Percentiles rank a stretch among this genome's conserved stretches.
Evolutionary conservation across 1,140 invertebrate genomes (phyloP).

Genomic region (Medauroidea extradentata): DNA sequence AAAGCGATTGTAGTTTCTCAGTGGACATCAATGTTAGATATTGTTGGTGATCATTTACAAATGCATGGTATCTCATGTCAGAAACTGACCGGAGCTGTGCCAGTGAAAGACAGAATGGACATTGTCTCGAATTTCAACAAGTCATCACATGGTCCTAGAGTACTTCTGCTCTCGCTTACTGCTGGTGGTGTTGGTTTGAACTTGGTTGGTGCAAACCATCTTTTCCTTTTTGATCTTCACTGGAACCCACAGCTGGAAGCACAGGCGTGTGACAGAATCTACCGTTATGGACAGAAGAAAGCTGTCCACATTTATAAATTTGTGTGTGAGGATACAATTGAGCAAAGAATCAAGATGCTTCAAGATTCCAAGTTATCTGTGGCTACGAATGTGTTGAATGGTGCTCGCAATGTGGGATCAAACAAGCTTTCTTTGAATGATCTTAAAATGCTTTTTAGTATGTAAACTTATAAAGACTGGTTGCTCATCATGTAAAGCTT

Average conservation of each 20-base stretch:
- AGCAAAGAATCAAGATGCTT: conserved; percentile 72
- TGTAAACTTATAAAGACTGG: conserved; percentile 39
- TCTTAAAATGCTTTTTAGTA: conserved; percentile 70
- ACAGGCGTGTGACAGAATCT: conserved; percentile 88
- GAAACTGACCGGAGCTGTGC: conserved; percentile 63
- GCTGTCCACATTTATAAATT: conserved; percentile 84
- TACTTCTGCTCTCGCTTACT: conserved; percentile 77
- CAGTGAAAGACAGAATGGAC: conserved; percentile 50
- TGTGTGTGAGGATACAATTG: conserved; percentile 76
- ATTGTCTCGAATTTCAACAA: conserved; percentile 72
- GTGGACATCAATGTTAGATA: conserved; percentile 71
- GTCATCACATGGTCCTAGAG: conserved; percentile 41
- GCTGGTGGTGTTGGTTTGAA: conserved; percentile 91
- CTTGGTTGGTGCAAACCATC: conserved; percentile 83
- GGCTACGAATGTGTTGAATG: conserved; percentile 70
- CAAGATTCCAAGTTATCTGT: conserved; percentile 77
- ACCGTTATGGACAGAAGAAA: conserved; percentile 82
- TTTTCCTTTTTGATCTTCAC: conserved; percentile 85
- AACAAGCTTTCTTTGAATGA: conserved; percentile 72
- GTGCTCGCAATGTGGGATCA: conserved; percentile 49
- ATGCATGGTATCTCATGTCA: conserved; percentile 47
- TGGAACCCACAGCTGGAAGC: conserved; percentile 94
- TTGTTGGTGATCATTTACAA: conserved; percentile 59
- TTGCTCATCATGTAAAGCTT: too few relatives aligned
- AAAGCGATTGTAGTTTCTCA: conserved; percentile 85